phyloP scores from a whole-genome alignment of 2,797 vertebrate species.

The Percopsis omiscomaycus region DNA sequence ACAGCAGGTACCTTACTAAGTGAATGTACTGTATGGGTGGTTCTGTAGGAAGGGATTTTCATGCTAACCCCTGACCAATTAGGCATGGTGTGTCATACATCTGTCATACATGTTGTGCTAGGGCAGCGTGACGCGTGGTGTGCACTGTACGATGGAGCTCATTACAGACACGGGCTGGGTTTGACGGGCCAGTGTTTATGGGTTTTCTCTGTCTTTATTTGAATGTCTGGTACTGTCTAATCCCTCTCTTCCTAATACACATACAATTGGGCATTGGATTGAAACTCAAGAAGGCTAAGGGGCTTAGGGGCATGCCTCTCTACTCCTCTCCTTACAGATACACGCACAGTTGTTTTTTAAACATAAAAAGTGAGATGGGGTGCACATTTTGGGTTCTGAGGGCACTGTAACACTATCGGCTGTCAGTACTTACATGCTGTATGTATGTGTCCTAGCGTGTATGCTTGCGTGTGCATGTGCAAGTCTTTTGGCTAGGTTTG shows the following conservation, averaged over 20 bases:
- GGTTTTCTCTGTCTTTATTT: too few species aligned
- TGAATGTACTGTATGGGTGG: not conserved
- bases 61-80: conserved; percentile 12
- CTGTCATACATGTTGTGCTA: not conserved
- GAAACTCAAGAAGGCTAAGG: too few species aligned
- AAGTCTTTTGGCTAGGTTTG: conserved; percentile 39
- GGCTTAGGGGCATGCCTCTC: too few species aligned
- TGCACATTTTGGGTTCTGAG: too few species aligned
- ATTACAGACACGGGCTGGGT: conserved; percentile 7
- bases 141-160: conserved; percentile 1
- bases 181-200: conserved; percentile 5
- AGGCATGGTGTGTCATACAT: conserved; percentile 1
- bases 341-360: too few species aligned
- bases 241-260: too few species aligned
- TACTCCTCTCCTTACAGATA: too few species aligned
- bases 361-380: too few species aligned
- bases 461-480: not conserved
- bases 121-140: not conserved
- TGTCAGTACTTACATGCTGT: conserved; percentile 13
- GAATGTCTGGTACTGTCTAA: too few species aligned
- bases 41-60: conserved; percentile 16
- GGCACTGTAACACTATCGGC: too few species aligned
- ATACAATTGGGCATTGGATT: too few species aligned
- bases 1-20: conserved; percentile 19
- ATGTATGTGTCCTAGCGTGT: conserved; percentile 1